Evolutionary conservation across 2,113 vertebrate species (phyloP).

Genomic region (Dryoscopus gambensis): DNA sequence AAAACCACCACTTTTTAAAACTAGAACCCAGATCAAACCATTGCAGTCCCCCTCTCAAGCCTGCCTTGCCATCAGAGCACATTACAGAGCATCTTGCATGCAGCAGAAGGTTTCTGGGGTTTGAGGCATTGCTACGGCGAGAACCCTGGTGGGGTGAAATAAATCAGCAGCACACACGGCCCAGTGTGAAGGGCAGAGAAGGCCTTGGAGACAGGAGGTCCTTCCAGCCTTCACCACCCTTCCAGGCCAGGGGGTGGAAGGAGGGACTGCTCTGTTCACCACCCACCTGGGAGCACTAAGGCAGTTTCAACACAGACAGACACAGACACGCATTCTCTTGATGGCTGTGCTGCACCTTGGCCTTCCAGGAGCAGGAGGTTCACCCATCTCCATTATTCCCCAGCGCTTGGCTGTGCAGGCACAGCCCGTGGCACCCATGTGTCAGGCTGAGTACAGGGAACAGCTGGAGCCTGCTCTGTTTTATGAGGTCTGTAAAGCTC

Average conservation of each 20-base stretch:
- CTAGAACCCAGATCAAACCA: background rate
- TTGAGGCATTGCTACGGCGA: background rate
- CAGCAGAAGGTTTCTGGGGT: background rate
- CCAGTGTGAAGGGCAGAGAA: background rate
- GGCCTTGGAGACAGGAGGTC: background rate
- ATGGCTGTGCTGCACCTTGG: background rate
- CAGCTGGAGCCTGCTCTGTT: background rate
- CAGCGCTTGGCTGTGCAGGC: background rate
- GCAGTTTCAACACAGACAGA: background rate
- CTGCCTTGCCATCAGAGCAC: background rate
- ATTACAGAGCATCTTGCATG: background rate
- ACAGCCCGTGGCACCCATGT: background rate
- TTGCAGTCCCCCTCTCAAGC: background rate
- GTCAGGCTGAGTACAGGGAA: background rate
- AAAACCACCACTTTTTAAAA: fast-evolving
- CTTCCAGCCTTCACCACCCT: background rate
- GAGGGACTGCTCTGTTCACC: background rate
- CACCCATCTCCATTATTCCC: background rate
- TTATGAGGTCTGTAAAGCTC: background rate
- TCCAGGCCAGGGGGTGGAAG: background rate
- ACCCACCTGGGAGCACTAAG: background rate
- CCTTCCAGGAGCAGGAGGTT: background rate
- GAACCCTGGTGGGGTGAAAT: background rate
- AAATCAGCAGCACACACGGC: background rate
- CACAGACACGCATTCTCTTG: background rate